Conservation (phyloP, 1,140 invertebrate species). For the Neomicropteryx cornuta region DNA sequence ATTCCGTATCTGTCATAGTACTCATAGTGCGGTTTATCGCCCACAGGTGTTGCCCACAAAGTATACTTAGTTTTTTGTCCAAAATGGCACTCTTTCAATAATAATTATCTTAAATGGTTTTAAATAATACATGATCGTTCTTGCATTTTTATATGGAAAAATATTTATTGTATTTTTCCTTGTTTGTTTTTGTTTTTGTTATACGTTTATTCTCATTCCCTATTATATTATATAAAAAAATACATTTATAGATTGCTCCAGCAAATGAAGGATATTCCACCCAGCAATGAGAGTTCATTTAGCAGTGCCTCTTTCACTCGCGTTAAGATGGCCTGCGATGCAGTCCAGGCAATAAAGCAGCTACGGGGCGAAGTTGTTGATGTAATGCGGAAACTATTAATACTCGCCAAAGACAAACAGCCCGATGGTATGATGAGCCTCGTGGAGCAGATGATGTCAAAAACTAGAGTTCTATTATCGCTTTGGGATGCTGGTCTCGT, state of each 20-base stretch:
- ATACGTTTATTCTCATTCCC: no score
- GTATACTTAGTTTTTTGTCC: no score
- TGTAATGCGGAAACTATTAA: slow-evolving; percentile 64
- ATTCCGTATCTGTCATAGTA: no score
- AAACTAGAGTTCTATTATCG: slow-evolving; percentile 64
- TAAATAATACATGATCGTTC: no score
- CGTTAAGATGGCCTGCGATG: slow-evolving; percentile 70
- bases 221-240: no score
- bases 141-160: no score
- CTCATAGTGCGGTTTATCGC: no score
- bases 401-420: slow-evolving; percentile 58
- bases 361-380: slow-evolving; percentile 65
- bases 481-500: slow-evolving; percentile 75
- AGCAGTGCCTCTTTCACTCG: slow-evolving; percentile 55
- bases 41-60: no score
- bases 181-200: no score
- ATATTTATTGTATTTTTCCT: no score
- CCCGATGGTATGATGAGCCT: slow-evolving; percentile 62
- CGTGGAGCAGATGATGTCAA: slow-evolving; percentile 67
- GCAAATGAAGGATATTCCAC: slow-evolving; percentile 68
- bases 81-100: no score
- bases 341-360: slow-evolving; percentile 66
- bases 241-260: slow-evolving; percentile 76
- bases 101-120: no score
- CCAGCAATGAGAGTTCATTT: slow-evolving; percentile 39